Base-by-base conservation (phyloP, 2,113 vertebrate species). In the Cavia porcellus region DNA sequence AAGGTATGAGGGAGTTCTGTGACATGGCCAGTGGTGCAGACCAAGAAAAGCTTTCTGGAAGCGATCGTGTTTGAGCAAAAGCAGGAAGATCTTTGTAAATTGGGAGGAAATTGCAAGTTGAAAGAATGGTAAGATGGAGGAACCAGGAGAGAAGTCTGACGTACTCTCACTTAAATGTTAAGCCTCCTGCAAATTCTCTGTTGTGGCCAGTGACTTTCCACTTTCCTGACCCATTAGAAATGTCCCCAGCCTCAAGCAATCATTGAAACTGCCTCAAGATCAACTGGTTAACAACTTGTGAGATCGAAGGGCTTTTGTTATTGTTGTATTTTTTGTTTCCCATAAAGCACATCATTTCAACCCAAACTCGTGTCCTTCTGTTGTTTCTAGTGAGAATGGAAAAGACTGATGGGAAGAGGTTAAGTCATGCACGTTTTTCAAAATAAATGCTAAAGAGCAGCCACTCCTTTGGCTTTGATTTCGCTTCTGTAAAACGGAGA, bases 341-440 rank as follows among this genome's bases (percentile, higher is more conserved):
- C 97, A 98, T 98, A 98, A 98, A 96, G 88, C 97, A 98, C 96
- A 98, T 96, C 95, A 97, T 95, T 97, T 97, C 96, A 97, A 97
- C 90, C 94, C 95, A 96, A 79, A 75, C 61, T 62, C 1, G 70
- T 94, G 97, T 97, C 94, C 79, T 97, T 50, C 93, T 96, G 92
- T 96, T 55, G 25, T 96, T 93, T 95, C 85, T 92, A 52, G 86
- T 42, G 28, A 85, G 82, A 61, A 57, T 95, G 61, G 66, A 45
- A 70, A 82, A 91, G 83, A 55, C 50, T 86, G 81, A 24, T 1
- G 61, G 52, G n/a, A 17, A 86, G 32, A 83, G 72, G 28, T 38
- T 70, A 66, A 61, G 55, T 72, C 24, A 19, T 20, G 22, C 52
- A 62, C 38, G 59, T 25, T 88, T 91, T 86, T 62, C 87, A 89